Evolutionary conservation across 2,113 vertebrate genomes (phyloP), one percentile per base, ranked within the genome.

Genomic region (Tricholaema leucomelas): DNA sequence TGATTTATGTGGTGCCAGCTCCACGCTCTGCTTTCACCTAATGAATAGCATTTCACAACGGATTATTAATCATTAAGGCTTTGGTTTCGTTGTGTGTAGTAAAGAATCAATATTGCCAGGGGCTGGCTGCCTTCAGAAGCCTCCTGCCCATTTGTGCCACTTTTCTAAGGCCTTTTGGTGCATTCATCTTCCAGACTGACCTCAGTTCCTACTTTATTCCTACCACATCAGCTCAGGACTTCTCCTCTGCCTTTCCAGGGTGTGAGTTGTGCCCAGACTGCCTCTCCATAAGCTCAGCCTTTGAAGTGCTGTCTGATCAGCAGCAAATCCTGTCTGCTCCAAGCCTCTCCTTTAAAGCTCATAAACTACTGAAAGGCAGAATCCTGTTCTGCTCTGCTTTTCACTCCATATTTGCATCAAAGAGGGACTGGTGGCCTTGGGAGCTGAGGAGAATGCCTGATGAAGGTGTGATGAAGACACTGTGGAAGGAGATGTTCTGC

Each of bases 11-110:
- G 42, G 70, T 81, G 72, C 81, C 81, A 84, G 80, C 69, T 88
- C 87, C 36, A 17, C 50, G 64, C 46, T n/a, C 84, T 87, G 90
- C 56, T 95, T 91, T 96, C 95, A 81, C 70, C 71, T 94, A 93
- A 92, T 92, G 85, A 96, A 86, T 92, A 91, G 92, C 87, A 81
- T 90, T 88, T 92, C 88, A 90, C 66, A 88, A 75, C 52, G 75
- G 72, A 90, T 89, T 85, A 91, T 95, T 92, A 93, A 91, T 95
- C 90, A 91, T 66, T 48, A 91, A 83, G 93, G 38, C 82, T 95
- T 74, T 33, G 36, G 50, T 85, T 94, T 94, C 63, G 40, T 87
- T 79, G 67, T 65, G 82, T 80, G 38, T 88, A 48, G 78, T 82
- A 81, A 91, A 83, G 80, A 94, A 90, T 82, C 85, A 86, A 64